These are phyloP conservation scores for Oreochromis grahami DNA, from an alignment of 2,797 vertebrate species.

Conservation along the genomic window DNA sequence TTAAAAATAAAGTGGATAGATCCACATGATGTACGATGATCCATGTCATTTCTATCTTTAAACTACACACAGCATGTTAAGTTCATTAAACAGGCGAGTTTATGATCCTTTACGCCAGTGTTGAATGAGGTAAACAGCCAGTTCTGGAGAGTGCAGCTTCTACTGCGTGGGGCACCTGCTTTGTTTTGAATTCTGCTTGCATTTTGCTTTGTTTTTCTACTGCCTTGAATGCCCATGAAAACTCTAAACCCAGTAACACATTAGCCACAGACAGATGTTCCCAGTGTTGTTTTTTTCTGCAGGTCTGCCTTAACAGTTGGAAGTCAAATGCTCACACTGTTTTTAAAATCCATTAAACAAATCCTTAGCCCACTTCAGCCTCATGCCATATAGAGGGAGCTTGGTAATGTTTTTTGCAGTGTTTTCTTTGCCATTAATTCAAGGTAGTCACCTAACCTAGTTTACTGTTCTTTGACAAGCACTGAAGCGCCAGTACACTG, in stretches of 20 bases:
- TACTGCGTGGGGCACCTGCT: not conserved
- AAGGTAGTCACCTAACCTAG: not conserved
- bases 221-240: not conserved
- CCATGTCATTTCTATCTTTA: not conserved
- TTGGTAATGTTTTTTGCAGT: not conserved
- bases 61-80: not conserved
- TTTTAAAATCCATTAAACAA: conserved; percentile 34
- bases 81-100: not conserved
- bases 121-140: not conserved
- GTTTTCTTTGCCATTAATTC: not conserved
- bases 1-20: not conserved
- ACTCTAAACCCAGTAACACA: not conserved
- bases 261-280: conserved; percentile 40
- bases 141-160: not conserved
- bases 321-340: conserved; percentile 30
- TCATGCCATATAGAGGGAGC: not conserved
- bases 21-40: not conserved
- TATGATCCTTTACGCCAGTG: not conserved
- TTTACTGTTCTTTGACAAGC: not conserved
- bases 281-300: conserved; percentile 14
- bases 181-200: conserved; percentile 4
- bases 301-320: conserved; percentile 31
- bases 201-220: not conserved
- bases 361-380: conserved; percentile 2
- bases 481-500: not conserved